Evolutionary conservation across 2,113 vertebrate genomes (phyloP), one percentile per base, ranked within the genome.

Genomic region (Epinephelus cyanopodus): DNA sequence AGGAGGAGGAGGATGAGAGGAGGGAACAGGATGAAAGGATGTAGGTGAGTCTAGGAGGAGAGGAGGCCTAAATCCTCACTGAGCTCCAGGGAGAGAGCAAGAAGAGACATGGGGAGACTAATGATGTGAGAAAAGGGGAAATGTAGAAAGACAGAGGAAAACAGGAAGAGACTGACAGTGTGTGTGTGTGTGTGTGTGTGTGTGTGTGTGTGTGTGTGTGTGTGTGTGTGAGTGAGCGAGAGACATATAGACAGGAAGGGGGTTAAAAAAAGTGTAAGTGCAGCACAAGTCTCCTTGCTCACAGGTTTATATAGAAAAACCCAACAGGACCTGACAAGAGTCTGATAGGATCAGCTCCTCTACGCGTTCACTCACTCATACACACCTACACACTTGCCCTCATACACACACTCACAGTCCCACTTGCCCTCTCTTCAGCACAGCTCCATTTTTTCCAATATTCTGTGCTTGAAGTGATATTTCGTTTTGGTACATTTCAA

Each of bases 1-100:
- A 73, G 56, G 56, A 62, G 56, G 54, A 25, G 65, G 79, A 69
- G 70, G 58, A 68, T 66, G 64, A 72, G 65, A 68, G 74, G 71
- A 81, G 73, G 57, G 82, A 79, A 60, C 66, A 69, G 83, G 87
- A 93, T 91, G 89, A 92, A 89, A 91, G 85, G 86, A 90, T 88
- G 88, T 79, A 93, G 90, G 90, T 90, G 87, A 89, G 81, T 90
- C 76, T 61, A 87, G 88, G 88, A 89, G 85, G 80, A 86, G 83
- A 89, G 77, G 72, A 80, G 87, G 85, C 81, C 92, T 81, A 90
- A 92, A 91, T 93, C 88, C 86, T 87, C 69, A 25, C 66, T 90
- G 86, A 92, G 86, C 89, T 82, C 79, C 73, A 78, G 65, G 60
- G 84, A 78, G 60, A 84, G 78, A 88, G 85, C 61, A 66, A 80